These are phyloP conservation scores for Sparidentex hasta DNA, from an alignment of 2,797 vertebrate species.

Conservation along the genomic window DNA sequence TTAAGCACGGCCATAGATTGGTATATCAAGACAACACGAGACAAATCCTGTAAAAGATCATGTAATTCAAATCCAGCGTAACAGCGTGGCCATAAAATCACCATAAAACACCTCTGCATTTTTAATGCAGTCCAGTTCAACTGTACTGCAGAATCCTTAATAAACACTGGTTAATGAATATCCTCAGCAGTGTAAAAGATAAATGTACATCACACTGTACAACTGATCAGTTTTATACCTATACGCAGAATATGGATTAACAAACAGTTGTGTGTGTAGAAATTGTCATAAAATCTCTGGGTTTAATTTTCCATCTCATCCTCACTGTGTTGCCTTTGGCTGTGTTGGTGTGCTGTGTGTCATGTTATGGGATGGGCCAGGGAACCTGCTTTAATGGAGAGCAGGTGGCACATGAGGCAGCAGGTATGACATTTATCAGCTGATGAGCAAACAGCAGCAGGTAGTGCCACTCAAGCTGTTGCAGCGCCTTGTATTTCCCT, in stretches of 20 bases:
- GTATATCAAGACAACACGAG: not conserved
- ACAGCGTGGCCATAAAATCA: no score
- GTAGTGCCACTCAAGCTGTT: conserved; percentile 48
- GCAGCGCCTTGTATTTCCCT: conserved; percentile 13
- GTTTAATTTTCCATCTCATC: not conserved
- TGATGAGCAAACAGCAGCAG: conserved; percentile 56
- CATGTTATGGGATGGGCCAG: not conserved
- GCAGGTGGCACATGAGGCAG: conserved; percentile 53
- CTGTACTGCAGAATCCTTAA: not conserved
- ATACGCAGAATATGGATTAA: not conserved
- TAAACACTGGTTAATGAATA: no score
- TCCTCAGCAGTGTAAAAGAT: not conserved
- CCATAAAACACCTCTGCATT: not conserved
- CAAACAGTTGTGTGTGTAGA: not conserved
- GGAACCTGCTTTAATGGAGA: conserved; percentile 13
- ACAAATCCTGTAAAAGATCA: not conserved
- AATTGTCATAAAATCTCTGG: not conserved
- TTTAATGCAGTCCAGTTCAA: not conserved
- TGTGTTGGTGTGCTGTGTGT: not conserved
- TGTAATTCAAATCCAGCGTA: not conserved
- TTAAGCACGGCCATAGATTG: not conserved
- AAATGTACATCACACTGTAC: not conserved
- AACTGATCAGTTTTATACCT: not conserved
- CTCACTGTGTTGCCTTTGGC: not conserved
- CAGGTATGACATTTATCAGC: conserved; percentile 66